phyloP scores from a whole-genome alignment of 2,888 invertebrate species.

The Polymixis flavicincta region DNA sequence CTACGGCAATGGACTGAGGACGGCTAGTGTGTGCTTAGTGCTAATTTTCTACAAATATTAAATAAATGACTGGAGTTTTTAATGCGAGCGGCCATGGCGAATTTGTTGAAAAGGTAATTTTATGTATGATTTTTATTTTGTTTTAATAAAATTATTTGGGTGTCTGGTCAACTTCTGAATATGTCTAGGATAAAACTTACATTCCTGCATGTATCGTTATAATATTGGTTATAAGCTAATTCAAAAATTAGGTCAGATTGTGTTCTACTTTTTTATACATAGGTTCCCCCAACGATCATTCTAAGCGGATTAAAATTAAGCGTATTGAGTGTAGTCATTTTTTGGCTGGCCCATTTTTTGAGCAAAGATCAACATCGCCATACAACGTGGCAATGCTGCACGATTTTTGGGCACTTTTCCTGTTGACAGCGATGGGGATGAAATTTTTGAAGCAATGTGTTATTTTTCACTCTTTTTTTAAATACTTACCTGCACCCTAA shows the following conservation, averaged over 20 bases:
- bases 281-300: background rate
- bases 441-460: too few species aligned
- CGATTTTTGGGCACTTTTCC: too few species aligned
- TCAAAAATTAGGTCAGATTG: background rate
- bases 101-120: slow-evolving; percentile 79
- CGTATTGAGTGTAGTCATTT: background rate
- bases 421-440: too few species aligned
- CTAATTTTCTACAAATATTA: slow-evolving; percentile 59
- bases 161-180: background rate
- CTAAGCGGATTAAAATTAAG: background rate
- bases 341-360: too few species aligned
- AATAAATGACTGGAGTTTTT: slow-evolving; percentile 46
- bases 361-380: too few species aligned
- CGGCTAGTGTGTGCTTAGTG: slow-evolving; percentile 54
- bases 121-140: slow-evolving; percentile 32
- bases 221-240: background rate
- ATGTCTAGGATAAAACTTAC: background rate
- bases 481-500: too few species aligned
- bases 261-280: background rate
- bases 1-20: slow-evolving; percentile 59
- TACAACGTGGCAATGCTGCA: too few species aligned
- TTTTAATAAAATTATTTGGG: background rate
- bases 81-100: slow-evolving; percentile 72
- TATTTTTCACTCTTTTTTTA: too few species aligned
- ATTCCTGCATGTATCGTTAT: background rate